Evolutionary conservation across 2,888 invertebrate genomes (phyloP), one percentile per base, ranked within the genome.

Genomic region (Steromphala cineraria): DNA sequence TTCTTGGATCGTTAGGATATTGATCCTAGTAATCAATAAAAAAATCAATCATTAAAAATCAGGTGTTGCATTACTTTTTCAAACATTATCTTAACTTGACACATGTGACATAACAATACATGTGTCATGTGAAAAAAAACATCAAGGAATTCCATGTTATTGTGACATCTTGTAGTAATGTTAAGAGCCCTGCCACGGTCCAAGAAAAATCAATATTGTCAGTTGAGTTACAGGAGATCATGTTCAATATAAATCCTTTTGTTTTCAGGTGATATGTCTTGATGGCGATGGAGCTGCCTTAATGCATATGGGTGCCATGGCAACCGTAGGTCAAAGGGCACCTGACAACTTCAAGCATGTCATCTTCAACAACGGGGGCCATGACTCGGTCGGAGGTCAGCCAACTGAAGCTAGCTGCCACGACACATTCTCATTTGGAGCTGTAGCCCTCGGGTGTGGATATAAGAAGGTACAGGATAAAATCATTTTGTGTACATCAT

Each of bases 351-450:
- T 93, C 46, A 93, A 92, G 80, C 94, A 94, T 82, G 91, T 94
- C 53, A 89, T 94, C 46, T 89, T 94, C 81, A 94, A 94, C 86
- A 94, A 94, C 83, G 94, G 94, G 53, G 91, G 93, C 31, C 94
- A 94, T 85, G 94, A 94, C 82, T 94, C 93, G 21, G 94, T 94
- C 0, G 94, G 94, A 40, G 94, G 94, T 3, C 94, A 94, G 84
- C 93, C 93, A 4, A 93, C 93, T 21, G 92, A 90, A 80, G 93
- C 93, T 0, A 84, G 81, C 8, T 87, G 89, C 79, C 87, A 89
- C 84, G 86, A 87, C 2, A 77, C 74, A 5, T 92, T 93, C 86
- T 89, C 87, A 40, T 89, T 93, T 80, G 82, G 89, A 4, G 81
- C 85, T 8, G 88, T 93, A 75, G 93, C 92, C 8, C 79, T 84